phyloP scores from a whole-genome alignment of 2,888 invertebrate species.

The Erebia ligea region DNA sequence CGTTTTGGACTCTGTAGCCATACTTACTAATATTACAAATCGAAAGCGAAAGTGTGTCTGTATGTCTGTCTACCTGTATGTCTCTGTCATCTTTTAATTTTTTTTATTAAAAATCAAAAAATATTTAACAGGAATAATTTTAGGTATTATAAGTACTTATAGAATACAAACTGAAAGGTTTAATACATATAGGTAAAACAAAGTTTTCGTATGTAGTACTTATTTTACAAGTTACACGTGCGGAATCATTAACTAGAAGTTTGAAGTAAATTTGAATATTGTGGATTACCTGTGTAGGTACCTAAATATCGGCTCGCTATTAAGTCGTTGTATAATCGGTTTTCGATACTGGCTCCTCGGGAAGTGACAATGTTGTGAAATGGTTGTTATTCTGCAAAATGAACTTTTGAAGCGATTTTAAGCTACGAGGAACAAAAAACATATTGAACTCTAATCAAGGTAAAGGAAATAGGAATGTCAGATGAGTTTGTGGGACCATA shows the following conservation, averaged over 20 bases:
- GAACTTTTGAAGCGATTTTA: background rate
- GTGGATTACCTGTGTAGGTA: constrained; percentile 19
- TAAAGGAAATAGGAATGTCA: too few relatives aligned
- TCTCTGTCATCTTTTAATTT: too few relatives aligned
- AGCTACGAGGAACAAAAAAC: background rate
- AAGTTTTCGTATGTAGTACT: background rate
- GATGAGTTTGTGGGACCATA: too few relatives aligned
- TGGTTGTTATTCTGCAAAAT: constrained; percentile 4
- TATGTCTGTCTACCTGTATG: too few relatives aligned
- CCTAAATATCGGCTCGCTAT: constrained; percentile 13
- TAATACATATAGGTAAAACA: background rate
- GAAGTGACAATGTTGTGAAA: background rate
- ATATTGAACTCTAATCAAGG: too few relatives aligned
- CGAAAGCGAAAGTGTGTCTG: too few relatives aligned
- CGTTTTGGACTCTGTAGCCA: too few relatives aligned
- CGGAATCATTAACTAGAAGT: constrained; percentile 2
- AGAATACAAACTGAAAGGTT: too few relatives aligned
- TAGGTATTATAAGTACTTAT: too few relatives aligned
- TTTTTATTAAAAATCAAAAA: too few relatives aligned
- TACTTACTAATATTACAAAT: too few relatives aligned
- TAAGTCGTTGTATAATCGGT: constrained; percentile 10
- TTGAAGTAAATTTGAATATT: constrained; percentile 23
- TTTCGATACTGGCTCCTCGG: constrained; percentile 5
- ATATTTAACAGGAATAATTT: too few relatives aligned
- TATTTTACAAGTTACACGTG: constrained; percentile 2